Base-by-base conservation (phyloP, 2,113 vertebrate species). In the Silurus asotus region DNA sequence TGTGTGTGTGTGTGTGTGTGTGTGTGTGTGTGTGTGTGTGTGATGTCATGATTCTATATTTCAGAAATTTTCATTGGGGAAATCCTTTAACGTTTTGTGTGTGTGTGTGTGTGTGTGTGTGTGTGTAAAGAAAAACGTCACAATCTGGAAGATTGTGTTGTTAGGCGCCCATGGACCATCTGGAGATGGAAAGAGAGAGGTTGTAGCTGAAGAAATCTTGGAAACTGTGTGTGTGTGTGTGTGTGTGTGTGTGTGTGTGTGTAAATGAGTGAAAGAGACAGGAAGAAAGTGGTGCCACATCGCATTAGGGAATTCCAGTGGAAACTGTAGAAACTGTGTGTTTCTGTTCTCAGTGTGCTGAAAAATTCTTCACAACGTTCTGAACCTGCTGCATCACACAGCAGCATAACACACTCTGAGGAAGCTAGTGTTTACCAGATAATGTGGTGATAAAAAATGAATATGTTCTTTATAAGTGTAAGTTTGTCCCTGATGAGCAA, bases 121-220 rank as follows among this genome's bases (percentile, higher is more conserved):
- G 59, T 51, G 45, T 28, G 75, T 15, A 37, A 37, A 37, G 51
- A 4, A 56, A 77, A 23, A 51, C 3, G 45, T 49, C 72, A 75
- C 72, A 53, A n/a, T 75, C 72, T 2, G 14, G 53, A 28, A 56
- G n/a, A 77, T 65, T 64, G 80, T 65, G 59, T 65, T 56, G 75
- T 77, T 77, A 77, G 75, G 75, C 25, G 51, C 75, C 56, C 75
- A 77, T 8, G 53, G 75, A 55, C 75, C 75, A 77, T 77, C 75
- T 77, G 75, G 75, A 28, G 75, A 77, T 28, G 3, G 11, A 77
- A 77, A 8, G 23, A 4, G n/a, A 17, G 53, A 56, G 53, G 56
- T 28, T 77, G 75, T 28, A 77, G 7, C 75, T 56, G 75, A 77
- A 56, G 75, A 53, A 77, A 56, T 82, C 28, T 82, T 51, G 19